Conservation (phyloP, 2,113 vertebrate genomes). For the Erinaceus europaeus region DNA sequence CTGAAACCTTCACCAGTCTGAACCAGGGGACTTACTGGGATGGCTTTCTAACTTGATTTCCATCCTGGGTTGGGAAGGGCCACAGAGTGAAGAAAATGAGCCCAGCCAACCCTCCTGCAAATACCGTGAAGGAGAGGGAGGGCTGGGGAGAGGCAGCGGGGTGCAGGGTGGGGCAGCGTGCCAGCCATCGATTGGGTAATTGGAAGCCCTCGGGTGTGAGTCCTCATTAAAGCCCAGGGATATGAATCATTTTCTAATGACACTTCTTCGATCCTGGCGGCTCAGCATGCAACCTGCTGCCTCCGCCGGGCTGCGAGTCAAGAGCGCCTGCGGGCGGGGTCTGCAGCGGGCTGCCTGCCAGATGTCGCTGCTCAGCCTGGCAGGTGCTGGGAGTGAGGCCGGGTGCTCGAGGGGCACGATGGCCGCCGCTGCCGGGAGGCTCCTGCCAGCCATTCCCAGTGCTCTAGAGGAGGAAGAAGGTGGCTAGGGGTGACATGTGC, state of each 20-base stretch:
- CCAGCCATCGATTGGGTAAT: constrained; percentile 80
- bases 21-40: background rate
- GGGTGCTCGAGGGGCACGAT: constrained; percentile 40
- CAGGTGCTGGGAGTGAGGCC: constrained; percentile 74
- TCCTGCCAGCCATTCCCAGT: background rate
- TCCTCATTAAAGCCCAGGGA: constrained; percentile 82
- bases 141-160: constrained; percentile 17
- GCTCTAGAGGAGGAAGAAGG: background rate
- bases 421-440: background rate
- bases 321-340: constrained; percentile 77
- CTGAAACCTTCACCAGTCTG: background rate
- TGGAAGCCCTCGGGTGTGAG: constrained; percentile 81
- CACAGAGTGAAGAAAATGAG: constrained; percentile 44
- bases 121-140: constrained; percentile 39
- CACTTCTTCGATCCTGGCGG: constrained; percentile 82
- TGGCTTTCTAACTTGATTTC: constrained; percentile 46
- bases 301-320: constrained; percentile 77
- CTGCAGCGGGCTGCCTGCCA: constrained; percentile 82
- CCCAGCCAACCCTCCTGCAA: constrained; percentile 41
- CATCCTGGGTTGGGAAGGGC: constrained; percentile 68
- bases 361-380: constrained; percentile 81
- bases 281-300: constrained; percentile 83
- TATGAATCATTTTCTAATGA: constrained; percentile 87
- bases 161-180: constrained; percentile 29
- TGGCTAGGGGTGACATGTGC: background rate